Base-by-base conservation (phyloP, 2,113 vertebrate species). In the Hirundichthys speculiger region DNA sequence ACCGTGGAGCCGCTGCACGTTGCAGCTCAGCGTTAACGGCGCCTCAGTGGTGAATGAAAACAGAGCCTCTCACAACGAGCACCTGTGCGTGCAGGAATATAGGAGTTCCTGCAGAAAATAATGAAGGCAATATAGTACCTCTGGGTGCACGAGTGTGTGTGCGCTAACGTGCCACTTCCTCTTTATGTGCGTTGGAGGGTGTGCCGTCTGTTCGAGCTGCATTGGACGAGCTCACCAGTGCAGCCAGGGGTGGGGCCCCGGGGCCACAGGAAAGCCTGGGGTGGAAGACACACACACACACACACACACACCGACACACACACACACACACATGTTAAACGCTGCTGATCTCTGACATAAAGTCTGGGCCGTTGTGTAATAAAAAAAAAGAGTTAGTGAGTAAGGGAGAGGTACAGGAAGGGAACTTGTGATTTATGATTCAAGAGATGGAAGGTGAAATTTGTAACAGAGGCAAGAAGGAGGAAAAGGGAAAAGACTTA, bases 351-450 rank as follows among this genome's bases (percentile, higher is more conserved):
- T 69, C 59, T 79, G 59, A 83, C 71, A 76, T 62, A 18, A 55
- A 67, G 69, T 83, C 56, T 79, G 58, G 34, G 25, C 73, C 69
- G 63, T 82, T 78, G 80, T 84, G 79, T 64, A 67, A 75, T 67
- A 54, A 63, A 75, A 77, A 34, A 59, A 48, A 18, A 24, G 25
- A 20, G 50, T 1, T 54, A 19, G 48, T 7, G 15, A 53, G 57
- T 41, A 43, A 21, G 57, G 39, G 30, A 38, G 43, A 42, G 22
- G 30, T 19, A 68, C 48, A 65, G 78, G 79, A 80, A 80, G 76
- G 41, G 48, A 61, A 58, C 62, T 30, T 78, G 53, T 84, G 81
- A 86, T 82, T 82, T 82, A 88, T 66, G 68, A 80, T 74, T 76
- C 47, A 72, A 73, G 47, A 77, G 59, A 73, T 27, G 21, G 56